Evolutionary conservation across 2,888 invertebrate genomes (phyloP), one percentile per base, ranked within the genome.

Genomic region (Conistra vaccinii): DNA sequence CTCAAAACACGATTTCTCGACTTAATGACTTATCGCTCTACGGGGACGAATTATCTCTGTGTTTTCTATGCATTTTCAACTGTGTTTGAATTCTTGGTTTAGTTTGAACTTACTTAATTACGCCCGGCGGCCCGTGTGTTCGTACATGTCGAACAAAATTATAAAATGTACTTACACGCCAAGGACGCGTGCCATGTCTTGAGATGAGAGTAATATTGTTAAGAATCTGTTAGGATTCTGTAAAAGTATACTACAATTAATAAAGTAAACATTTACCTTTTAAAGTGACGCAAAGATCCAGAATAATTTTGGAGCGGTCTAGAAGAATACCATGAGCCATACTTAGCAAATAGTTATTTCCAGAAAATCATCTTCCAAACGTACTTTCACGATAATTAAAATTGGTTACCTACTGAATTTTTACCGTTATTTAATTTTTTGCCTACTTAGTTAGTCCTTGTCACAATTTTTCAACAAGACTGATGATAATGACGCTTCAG

Each of bases 401-500:
- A 29, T n/a, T n/a, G 14, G 3, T 35, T 35, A 58, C 10, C 23
- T 58, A 20, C 10, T 20, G 10, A 32, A 5, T 23, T 2, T 32
- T 58, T 32, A 23, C 23, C 6, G 23, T 12, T 23, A 10, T 58
- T 26, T 2, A 2, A 5, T 32, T 5, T 32, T 2, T 23, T 10
- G 5, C 32, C 32, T 6, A 32, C 2, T 32, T n/a, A 35, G 1
- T 23, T n/a, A n/a, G 1, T n/a, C 14, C 7, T 35, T 35, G 61
- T 61, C 14, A 60, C 60, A 32, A 12, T 60, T 12, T 55, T 32
- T 60, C 23, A 42, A 39, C 5, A 55, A 55, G 17, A 39, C 51
- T 71, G 14, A 83, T 72, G 65, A 51, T 83, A 67, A 84, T 80
- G 70, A 65, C 66, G 42, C 20, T 29, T 32, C 60, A 42, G 2